Evolutionary conservation across 2,888 invertebrate genomes (phyloP), one percentile per base, ranked within the genome.

Genomic region (Hoplodrina blanda): DNA sequence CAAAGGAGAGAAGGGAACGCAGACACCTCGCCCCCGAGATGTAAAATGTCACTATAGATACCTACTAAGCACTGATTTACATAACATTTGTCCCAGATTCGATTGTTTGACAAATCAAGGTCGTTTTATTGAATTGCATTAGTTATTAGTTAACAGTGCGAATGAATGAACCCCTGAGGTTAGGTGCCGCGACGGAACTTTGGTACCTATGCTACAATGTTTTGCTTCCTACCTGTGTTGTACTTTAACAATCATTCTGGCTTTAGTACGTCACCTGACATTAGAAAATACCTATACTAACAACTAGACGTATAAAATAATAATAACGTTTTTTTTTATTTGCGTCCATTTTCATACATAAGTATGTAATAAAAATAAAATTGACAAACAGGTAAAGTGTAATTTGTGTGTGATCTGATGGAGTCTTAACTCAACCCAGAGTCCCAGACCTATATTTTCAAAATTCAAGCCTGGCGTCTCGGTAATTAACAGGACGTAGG

Each of bases 71-170:
- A 78, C 85, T 85, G 81, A 93, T 92, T 93, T 93, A 91, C 93
- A 93, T 93, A 92, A 91, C 88, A 89, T 90, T 91, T 88, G 91
- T 90, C 90, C 90, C 87, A 91, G 86, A 86, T 90, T 85, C 90
- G 78, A 92, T 91, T 92, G 91, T 91, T 89, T 87, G 83, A 87
- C 87, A 87, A 86, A 88, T 88, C 93, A 94, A 94, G 95, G 95
- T 90, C 90, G 81, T 78, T 87, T 84, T 80, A 76, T 78, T 75
- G 83, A 76, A 85, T 72, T 68, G 70, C 73, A 64, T 74, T 74
- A 78, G 64, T 74, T 74, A 78, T 73, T 76, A 83, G 82, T 80
- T 73, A 80, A 79, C 81, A 84, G 65, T 77, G 61, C 69, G 73
- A 76, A 75, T 82, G 83, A 88, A 85, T 86, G 81, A 88, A 86